A percentile compares a stretch with the other conserved stretches of the same genome.
Evolutionary conservation across 2,888 invertebrate species (phyloP).

Genomic region (Kryphioiulus occultus): DNA sequence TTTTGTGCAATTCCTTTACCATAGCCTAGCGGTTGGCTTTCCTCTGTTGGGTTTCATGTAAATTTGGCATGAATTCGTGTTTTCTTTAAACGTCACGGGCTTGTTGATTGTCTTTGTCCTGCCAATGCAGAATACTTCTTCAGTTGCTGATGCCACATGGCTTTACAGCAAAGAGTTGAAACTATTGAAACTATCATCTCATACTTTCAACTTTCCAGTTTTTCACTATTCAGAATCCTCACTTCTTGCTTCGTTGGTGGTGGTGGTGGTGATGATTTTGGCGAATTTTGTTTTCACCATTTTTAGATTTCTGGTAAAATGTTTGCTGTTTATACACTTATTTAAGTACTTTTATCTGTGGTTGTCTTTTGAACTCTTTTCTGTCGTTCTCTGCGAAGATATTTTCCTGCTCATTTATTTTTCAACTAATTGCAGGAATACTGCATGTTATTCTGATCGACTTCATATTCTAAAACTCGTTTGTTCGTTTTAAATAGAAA

Average conservation of each 20-base stretch:
- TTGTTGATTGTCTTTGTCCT: not conserved
- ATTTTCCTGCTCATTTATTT: not conserved
- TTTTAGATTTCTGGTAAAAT: not conserved
- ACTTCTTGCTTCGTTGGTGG: not conserved
- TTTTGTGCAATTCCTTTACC: not conserved
- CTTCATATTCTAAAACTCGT: not conserved
- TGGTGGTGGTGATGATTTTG: not conserved
- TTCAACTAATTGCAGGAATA: not conserved
- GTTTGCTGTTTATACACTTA: not conserved
- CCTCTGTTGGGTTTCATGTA: not conserved
- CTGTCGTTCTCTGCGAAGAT: not conserved
- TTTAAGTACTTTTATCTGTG: not conserved
- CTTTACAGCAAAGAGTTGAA: not conserved
- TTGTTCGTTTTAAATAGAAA: constrained; percentile 67
- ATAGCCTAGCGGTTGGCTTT: not conserved
- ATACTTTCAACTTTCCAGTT: not conserved
- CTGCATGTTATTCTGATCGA: not conserved
- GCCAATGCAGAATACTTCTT: not conserved
- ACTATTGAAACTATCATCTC: not conserved
- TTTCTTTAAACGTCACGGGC: not conserved
- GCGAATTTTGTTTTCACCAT: not conserved
- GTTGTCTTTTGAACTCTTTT: not conserved
- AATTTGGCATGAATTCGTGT: not conserved
- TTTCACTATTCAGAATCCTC: not conserved
- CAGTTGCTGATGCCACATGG: not conserved